Percentiles rank a stretch among this genome's conserved stretches.
These are phyloP conservation scores for Drosophila pachea DNA, from an alignment of 1,140 invertebrate species.

Conservation along the genomic window DNA sequence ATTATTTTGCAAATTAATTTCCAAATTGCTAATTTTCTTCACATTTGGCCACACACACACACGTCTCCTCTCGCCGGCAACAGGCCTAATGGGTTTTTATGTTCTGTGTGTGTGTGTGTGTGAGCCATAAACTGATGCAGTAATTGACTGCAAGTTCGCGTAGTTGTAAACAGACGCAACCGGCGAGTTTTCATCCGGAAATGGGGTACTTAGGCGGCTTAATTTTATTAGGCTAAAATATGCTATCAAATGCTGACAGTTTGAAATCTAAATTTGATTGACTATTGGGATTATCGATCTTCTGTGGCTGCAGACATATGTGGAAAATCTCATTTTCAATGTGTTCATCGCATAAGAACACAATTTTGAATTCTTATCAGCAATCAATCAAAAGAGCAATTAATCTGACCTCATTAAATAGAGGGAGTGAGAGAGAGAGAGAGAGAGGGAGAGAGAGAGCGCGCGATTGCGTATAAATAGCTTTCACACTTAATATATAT, in stretches of 20 bases:
- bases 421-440: too few species aligned
- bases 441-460: too few species aligned
- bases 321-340: too few species aligned
- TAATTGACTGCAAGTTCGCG: conserved; percentile 53
- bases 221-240: conserved; percentile 30
- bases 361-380: too few species aligned
- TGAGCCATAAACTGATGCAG: conserved; percentile 11
- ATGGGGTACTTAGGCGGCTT: conserved; percentile 21
- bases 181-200: conserved; percentile 22
- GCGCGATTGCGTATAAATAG: too few species aligned
- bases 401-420: too few species aligned
- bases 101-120: conserved; percentile 5
- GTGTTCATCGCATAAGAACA: too few species aligned
- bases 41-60: conserved; percentile 44
- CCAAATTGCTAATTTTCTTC: conserved; percentile 77
- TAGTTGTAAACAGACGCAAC: conserved; percentile 46
- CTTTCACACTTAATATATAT: too few species aligned
- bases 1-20: conserved; percentile 78
- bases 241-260: neutral
- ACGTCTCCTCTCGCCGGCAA: conserved; percentile 6
- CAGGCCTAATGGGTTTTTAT: conserved; percentile 66
- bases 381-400: too few species aligned
- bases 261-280: conserved; percentile 1
- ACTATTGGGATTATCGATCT: neutral
- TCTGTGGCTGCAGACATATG: neutral